Conservation (phyloP, 2,888 invertebrate genomes). For the Drosophila anceps region DNA sequence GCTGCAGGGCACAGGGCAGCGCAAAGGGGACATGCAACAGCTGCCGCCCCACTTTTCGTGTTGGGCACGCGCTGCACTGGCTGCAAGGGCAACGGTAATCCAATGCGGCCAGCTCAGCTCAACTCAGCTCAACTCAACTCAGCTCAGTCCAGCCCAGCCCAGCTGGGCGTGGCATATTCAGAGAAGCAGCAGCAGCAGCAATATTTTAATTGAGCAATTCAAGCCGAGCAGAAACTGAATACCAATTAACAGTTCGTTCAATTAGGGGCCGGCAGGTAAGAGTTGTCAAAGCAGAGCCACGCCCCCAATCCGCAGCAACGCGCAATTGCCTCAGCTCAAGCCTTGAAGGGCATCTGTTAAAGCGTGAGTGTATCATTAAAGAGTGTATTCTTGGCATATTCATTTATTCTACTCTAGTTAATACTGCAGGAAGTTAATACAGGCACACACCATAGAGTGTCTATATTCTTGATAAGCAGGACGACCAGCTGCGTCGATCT, state of each 20-base stretch:
- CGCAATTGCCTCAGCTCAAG: no score
- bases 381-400: no score
- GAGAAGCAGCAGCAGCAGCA: neutral
- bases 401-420: no score
- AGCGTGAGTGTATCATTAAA: no score
- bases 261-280: constrained; percentile 7
- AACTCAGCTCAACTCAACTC: no score
- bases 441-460: no score
- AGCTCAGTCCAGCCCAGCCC: no score
- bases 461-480: no score
- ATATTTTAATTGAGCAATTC: constrained; percentile 24
- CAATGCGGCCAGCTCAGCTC: neutral
- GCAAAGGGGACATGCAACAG: neutral
- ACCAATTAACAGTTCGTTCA: constrained; percentile 12
- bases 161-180: constrained; percentile 8
- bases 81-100: constrained; percentile 19
- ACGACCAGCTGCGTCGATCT: no score
- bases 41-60: constrained; percentile 10
- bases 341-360: no score
- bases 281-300: neutral
- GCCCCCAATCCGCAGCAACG: no score
- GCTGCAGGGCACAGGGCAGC: constrained; percentile 16
- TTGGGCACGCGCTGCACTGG: constrained; percentile 23
- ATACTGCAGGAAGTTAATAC: no score
- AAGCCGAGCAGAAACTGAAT: neutral